Percentiles rank a stretch among this genome's conserved stretches.
Evolutionary conservation across 2,888 invertebrate species (phyloP).

Genomic region (Tortrix viridana): DNA sequence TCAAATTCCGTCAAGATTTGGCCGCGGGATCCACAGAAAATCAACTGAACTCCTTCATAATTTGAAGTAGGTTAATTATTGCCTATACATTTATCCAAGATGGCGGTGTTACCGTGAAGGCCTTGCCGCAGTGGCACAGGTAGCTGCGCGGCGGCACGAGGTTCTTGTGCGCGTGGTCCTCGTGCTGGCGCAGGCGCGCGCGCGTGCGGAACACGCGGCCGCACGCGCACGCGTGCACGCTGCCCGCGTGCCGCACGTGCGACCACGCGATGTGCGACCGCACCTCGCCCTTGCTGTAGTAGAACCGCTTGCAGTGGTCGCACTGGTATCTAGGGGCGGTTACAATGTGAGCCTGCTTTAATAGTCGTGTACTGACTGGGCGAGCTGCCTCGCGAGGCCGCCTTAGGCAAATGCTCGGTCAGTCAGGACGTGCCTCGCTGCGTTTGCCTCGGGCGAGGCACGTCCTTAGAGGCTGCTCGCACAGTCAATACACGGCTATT

Average conservation of each 20-base stretch:
- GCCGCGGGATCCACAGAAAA: too few species aligned
- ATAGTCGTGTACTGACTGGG: too few species aligned
- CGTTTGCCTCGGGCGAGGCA: too few species aligned
- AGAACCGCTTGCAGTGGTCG: constrained; percentile 56
- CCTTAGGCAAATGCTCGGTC: too few species aligned
- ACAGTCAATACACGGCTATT: too few species aligned
- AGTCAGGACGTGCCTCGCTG: too few species aligned
- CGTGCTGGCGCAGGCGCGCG: constrained; percentile 44
- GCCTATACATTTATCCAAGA: too few species aligned
- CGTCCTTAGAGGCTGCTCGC: too few species aligned
- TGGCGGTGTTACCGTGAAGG: constrained; percentile 57
- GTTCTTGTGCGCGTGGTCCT: constrained; percentile 51
- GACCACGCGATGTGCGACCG: constrained; percentile 61
- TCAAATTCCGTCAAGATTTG: too few species aligned
- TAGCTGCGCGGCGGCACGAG: constrained; percentile 53
- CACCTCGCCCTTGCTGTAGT: constrained; percentile 61
- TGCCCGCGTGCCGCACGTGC: constrained; percentile 49
- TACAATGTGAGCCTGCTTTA: neutral
- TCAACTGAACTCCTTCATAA: too few species aligned
- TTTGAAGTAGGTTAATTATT: too few species aligned
- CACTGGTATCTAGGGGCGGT: constrained; percentile 52
- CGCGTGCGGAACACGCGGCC: constrained; percentile 59
- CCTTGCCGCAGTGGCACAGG: constrained; percentile 53
- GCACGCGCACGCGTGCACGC: constrained; percentile 53
- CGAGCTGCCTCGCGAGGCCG: too few species aligned